Percentiles rank a stretch among this genome's conserved stretches.
Conservation (phyloP, 2,113 vertebrate species). For the Poeciliopsis prolifica region DNA sequence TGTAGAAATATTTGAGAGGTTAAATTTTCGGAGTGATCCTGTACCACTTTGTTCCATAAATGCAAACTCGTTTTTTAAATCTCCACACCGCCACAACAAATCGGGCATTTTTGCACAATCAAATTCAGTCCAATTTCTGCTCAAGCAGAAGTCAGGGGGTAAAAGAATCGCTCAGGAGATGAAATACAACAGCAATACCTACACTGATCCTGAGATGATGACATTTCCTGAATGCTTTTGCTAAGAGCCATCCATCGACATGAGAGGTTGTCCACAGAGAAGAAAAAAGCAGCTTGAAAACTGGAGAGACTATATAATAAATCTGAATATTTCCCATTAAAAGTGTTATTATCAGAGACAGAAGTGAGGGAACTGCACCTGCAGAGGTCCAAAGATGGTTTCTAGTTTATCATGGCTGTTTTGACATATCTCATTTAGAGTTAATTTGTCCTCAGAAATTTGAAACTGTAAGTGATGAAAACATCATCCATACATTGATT, state of each 20-base stretch:
- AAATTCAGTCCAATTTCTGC: conserved; percentile 1
- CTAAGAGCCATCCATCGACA: neutral
- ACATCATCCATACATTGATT: neutral
- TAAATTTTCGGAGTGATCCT: neutral
- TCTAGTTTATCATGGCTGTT: neutral
- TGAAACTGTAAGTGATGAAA: neutral
- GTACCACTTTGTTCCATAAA: neutral
- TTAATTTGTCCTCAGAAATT: neutral
- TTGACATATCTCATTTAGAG: neutral
- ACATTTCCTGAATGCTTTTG: conserved; percentile 26
- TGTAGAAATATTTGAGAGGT: neutral
- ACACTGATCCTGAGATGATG: conserved; percentile 24
- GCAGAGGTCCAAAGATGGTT: no score
- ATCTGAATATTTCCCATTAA: neutral
- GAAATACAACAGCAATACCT: conserved; percentile 1
- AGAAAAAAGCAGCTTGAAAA: conserved; percentile 1
- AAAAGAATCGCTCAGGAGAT: neutral
- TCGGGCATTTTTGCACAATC: neutral
- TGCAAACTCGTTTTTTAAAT: neutral
- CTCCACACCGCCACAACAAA: neutral
- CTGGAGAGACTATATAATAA: neutral
- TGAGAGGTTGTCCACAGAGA: neutral
- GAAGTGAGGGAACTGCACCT: neutral
- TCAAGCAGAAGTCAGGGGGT: neutral
- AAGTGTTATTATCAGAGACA: no score